Evolutionary conservation across 30 jellyfish, hydroid and myxozoan species (phyloP), one percentile per base, ranked within the genome.

Genomic region (Turritopsis dohrnii): DNA sequence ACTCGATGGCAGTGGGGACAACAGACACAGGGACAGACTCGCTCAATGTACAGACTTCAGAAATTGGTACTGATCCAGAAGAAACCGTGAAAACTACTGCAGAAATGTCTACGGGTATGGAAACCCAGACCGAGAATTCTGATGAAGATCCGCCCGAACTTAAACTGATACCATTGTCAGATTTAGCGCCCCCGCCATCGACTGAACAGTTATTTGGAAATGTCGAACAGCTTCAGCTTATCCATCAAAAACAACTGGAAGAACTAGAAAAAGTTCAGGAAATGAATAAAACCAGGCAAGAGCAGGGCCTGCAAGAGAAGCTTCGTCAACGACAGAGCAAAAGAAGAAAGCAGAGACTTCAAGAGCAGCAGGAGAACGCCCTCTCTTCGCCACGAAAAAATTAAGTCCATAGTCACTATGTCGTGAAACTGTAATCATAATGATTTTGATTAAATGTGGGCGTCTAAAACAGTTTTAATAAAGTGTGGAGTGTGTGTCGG

Each of bases 131-230:
- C 77, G 77, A 69, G 19, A 27, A 0, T 69, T 0, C 7, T 41
- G 84, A 53, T 0, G 75, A n/a, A 17, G n/a, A 20, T 28, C 91
- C 96, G 20, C 96, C 96, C 18, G 86, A 86, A 24, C 79, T 75
- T 22, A 53, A 81, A 31, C 83, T 84, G 19, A 94, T 92, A 31
- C 98, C 98, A 21, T 71, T 92, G 52, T 73, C 89, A 18, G 98
- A 92, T 53, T 87, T 92, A 13, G 98, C 98, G 22, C 98, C 98
- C 27, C 92, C 92, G 53, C 96, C 96, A 21, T 65, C 95, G 75
- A 76, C 90, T 1, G 95, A 87, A 71, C 92, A 87, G 83, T 86
- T 92, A 23, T 92, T 92, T 66, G 98, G 98, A 7, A 79, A 92
- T 60, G 82, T 92, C 54, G 86, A 65, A 24, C 86, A 84, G 31